Evolutionary conservation across 2,888 invertebrate species (phyloP).

Genomic region (Pterostichus madidus): DNA sequence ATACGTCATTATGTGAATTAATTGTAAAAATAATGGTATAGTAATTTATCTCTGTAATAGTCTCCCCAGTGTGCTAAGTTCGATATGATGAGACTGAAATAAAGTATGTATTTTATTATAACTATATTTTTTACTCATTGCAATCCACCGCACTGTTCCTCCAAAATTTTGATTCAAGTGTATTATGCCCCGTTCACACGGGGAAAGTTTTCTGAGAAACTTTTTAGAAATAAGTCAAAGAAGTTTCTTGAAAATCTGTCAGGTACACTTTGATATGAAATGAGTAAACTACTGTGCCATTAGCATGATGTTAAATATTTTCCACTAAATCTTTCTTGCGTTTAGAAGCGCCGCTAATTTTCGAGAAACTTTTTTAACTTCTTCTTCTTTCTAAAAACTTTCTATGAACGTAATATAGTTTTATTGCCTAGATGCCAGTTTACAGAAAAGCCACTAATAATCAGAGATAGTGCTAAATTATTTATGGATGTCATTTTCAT

Average conservation of each 20-base stretch:
- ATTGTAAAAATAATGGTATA: conserved; percentile 72
- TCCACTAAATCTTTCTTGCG: too few species aligned
- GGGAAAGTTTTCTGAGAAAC: too few species aligned
- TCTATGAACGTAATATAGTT: conserved; percentile 37
- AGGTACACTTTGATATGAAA: too few species aligned
- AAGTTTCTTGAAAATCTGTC: too few species aligned
- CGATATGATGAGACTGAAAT: conserved; percentile 76
- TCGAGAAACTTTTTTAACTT: too few species aligned
- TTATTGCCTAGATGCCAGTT: not conserved
- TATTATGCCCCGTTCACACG: too few species aligned
- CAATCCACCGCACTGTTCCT: not conserved
- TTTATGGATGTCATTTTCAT: conserved; percentile 20
- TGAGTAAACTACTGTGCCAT: too few species aligned
- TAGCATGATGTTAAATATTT: too few species aligned
- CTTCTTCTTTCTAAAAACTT: too few species aligned
- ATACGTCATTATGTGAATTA: conserved; percentile 74
- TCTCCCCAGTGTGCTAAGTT: conserved; percentile 74
- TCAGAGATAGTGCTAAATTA: not conserved
- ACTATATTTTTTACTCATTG: conserved; percentile 56
- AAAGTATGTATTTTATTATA: conserved; percentile 74
- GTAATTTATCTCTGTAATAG: conserved; percentile 73
- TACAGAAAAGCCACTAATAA: not conserved
- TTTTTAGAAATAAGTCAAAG: too few species aligned
- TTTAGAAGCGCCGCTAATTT: too few species aligned
- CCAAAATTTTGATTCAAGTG: not conserved